Conservation (phyloP, 2,113 vertebrate genomes). For the Eurypyga helias region DNA sequence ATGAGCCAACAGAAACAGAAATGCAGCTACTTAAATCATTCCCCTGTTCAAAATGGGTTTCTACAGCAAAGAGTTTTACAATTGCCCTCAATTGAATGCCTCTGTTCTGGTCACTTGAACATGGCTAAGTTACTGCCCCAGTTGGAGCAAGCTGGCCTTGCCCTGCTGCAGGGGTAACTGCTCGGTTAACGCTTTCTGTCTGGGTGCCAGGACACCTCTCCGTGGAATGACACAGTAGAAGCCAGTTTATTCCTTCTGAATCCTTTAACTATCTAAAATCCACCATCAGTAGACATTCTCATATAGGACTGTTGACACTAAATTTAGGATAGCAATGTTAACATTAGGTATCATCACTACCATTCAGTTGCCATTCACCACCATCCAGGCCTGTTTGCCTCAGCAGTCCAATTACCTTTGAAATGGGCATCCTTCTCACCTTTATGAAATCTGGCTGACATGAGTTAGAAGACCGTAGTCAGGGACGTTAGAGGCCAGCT, state of each 20-base stretch:
- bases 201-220: not conserved
- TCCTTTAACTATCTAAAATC: not conserved
- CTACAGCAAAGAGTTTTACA: not conserved
- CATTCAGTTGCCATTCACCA: not conserved
- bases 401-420: not conserved
- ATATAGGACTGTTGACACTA: not conserved
- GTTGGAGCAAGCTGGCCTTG: not conserved
- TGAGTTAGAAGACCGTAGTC: not conserved
- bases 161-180: not conserved
- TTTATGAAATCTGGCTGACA: not conserved
- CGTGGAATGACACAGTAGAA: not conserved
- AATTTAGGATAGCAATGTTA: not conserved
- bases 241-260: not conserved
- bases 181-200: not conserved
- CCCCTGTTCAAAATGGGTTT: not conserved
- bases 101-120: not conserved
- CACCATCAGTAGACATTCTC: not conserved
- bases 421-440: not conserved
- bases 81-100: not conserved
- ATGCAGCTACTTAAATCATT: not conserved
- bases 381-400: not conserved
- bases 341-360: not conserved
- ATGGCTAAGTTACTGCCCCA: not conserved
- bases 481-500: not conserved
- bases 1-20: slow-evolving; percentile 7